phyloP scores from a whole-genome alignment of 2,888 invertebrate species.

The Phaedon cochleariae region DNA sequence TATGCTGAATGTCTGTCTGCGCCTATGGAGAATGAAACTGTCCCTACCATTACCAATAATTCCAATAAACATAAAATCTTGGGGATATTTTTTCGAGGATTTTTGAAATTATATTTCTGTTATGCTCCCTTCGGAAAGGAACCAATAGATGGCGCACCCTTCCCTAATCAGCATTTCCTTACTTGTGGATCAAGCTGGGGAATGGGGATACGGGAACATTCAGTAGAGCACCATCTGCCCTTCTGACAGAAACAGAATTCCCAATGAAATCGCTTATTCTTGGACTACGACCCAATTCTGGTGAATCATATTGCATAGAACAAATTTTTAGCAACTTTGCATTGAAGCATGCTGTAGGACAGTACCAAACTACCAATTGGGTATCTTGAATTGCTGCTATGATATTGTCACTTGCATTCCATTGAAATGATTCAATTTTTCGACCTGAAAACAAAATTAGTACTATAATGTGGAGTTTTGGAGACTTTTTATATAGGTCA shows the following conservation, averaged over 20 bases:
- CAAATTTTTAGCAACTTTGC: constrained; percentile 73
- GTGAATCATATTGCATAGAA: constrained; percentile 65
- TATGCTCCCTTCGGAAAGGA: too few species aligned
- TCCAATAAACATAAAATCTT: too few species aligned
- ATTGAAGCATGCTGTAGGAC: constrained; percentile 79
- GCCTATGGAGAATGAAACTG: too few species aligned
- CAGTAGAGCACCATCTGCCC: constrained; percentile 89
- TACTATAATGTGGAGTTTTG: not conserved
- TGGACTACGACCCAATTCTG: constrained; percentile 88
- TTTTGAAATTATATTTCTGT: too few species aligned
- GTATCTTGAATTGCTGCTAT: constrained; percentile 82
- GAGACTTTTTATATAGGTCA: not conserved
- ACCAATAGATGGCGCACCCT: too few species aligned
- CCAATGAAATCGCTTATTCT: constrained; percentile 83
- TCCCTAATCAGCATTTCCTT: too few species aligned
- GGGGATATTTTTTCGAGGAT: too few species aligned
- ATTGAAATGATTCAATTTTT: constrained; percentile 67
- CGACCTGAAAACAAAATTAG: constrained; percentile 61
- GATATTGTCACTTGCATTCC: constrained; percentile 82
- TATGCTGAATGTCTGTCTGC: too few species aligned
- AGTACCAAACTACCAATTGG: constrained; percentile 83
- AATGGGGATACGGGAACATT: constrained; percentile 78
- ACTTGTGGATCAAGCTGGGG: constrained; percentile 66
- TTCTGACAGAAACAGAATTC: constrained; percentile 83
- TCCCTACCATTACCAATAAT: too few species aligned